These are phyloP conservation scores for Drosophila kohkoa DNA, from an alignment of 1,140 invertebrate genomes.

Conservation along the genomic window DNA sequence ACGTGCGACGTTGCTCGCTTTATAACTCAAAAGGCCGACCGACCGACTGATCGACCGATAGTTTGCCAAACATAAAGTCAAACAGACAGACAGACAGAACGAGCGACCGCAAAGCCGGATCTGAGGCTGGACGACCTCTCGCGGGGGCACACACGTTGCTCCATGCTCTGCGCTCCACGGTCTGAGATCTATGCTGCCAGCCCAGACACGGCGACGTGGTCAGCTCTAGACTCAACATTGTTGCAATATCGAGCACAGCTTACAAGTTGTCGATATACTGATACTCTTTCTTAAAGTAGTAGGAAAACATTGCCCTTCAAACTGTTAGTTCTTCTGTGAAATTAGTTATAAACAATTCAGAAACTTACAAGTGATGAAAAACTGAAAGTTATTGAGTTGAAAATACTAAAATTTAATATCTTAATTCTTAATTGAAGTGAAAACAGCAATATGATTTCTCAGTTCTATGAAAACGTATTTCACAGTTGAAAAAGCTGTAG, in stretches of 20 bases:
- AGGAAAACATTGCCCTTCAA: too few relatives aligned
- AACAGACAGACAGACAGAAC: constrained; percentile 4
- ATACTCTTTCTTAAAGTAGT: not conserved
- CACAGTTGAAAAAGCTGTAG: too few relatives aligned
- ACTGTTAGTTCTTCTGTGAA: too few relatives aligned
- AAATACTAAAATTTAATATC: too few relatives aligned
- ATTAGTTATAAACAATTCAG: too few relatives aligned
- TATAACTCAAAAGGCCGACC: constrained; percentile 54
- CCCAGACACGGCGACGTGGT: constrained; percentile 71
- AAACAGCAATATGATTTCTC: too few relatives aligned
- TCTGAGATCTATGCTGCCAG: not conserved
- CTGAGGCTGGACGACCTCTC: constrained; percentile 73
- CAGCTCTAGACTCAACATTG: constrained; percentile 30
- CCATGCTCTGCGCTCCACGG: too few relatives aligned
- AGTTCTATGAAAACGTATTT: too few relatives aligned
- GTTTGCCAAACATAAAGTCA: not conserved
- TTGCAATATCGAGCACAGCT: constrained; percentile 25
- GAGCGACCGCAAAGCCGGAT: constrained; percentile 67
- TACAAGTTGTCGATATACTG: not conserved
- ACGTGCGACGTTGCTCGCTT: constrained; percentile 54
- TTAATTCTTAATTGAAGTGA: too few relatives aligned
- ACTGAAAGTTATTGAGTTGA: too few relatives aligned
- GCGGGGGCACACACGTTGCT: constrained; percentile 65
- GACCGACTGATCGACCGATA: constrained; percentile 25
- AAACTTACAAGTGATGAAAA: too few relatives aligned